Base-by-base conservation (phyloP, 2,888 invertebrate genomes). In the Amitus sp. region DNA sequence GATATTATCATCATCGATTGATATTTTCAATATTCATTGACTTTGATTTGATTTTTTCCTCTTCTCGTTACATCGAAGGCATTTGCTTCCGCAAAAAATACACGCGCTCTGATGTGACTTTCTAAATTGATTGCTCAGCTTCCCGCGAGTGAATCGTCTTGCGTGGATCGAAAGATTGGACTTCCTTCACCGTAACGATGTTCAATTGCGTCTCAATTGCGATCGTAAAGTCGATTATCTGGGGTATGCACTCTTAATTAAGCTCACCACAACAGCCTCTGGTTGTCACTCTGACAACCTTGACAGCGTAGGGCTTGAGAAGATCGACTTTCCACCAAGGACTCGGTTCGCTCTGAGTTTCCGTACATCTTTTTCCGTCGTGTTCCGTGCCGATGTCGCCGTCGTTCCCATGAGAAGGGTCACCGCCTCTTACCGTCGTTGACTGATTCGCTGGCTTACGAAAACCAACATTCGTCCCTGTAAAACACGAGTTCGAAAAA, bases 241-340 rank as follows among this genome's bases (percentile, higher is more conserved):
- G n/a, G n/a, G n/a, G n/a, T n/a, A n/a, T n/a, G n/a, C n/a, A n/a
- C n/a, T n/a, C n/a, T n/a, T n/a, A n/a, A n/a, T n/a, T n/a, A n/a
- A n/a, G 45, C 85, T 85, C 77, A 90, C 89, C 90, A 73, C 92
- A 92, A 71, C 92, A 91, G 27, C 91, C 91, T 76, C 92, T 86
- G 0, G 95, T 95, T 7, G 95, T 93, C 47, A 96, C 91, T 63
- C 94, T 84, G 34, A 96, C 92, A 33, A 93, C 93, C 77, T 92
- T 90, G 49, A 96, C 90, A 1, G 93, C 88, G 80, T 95, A 95
- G 20, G 94, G 90, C 55, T 90, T 85, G 33, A 96, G 85, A 42
- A 96, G 84, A 80, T 96, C 94, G 6, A 95, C 95, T 72, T 91
- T 90, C 95, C 95, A 96, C 94, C 95, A 96, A 0, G 95, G 95